Conservation (phyloP, 2,113 vertebrate genomes). For the Paramisgurnus dabryanus region DNA sequence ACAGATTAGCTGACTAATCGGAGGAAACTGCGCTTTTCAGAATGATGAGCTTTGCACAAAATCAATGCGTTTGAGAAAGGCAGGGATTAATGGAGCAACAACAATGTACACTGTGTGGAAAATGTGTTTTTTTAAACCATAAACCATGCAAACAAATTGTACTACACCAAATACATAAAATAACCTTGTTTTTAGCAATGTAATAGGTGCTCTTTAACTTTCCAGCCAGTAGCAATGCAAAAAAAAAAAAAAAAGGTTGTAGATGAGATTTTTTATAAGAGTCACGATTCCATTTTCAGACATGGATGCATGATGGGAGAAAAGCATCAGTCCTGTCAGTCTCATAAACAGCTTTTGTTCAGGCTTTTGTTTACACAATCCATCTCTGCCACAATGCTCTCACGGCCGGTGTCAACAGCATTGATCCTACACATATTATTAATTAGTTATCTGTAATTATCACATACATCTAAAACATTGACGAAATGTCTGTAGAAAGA, state of each 20-base stretch:
- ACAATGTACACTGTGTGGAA: too few species aligned
- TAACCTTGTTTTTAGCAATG: too few species aligned
- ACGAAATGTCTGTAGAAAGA: constrained; percentile 1
- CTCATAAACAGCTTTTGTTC: background rate
- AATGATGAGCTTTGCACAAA: too few species aligned
- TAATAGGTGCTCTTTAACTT: constrained; percentile 2
- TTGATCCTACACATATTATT: background rate
- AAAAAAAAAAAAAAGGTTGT: background rate
- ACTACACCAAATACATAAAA: too few species aligned
- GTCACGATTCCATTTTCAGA: background rate
- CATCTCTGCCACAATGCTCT: background rate
- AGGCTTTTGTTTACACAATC: background rate
- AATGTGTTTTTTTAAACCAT: too few species aligned
- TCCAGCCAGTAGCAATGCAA: constrained; percentile 41
- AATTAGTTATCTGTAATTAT: constrained; percentile 9
- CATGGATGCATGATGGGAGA: background rate
- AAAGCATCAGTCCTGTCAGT: background rate
- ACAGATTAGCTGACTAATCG: too few species aligned
- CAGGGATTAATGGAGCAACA: too few species aligned
- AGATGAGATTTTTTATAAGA: background rate
- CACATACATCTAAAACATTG: background rate
- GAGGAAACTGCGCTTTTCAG: too few species aligned
- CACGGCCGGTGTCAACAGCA: background rate
- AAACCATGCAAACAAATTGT: too few species aligned
- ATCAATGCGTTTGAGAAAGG: too few species aligned